Percentiles rank a stretch among this genome's conserved stretches.
These are phyloP conservation scores for Parotia lawesii DNA, from an alignment of 2,113 vertebrate genomes.

Conservation along the genomic window DNA sequence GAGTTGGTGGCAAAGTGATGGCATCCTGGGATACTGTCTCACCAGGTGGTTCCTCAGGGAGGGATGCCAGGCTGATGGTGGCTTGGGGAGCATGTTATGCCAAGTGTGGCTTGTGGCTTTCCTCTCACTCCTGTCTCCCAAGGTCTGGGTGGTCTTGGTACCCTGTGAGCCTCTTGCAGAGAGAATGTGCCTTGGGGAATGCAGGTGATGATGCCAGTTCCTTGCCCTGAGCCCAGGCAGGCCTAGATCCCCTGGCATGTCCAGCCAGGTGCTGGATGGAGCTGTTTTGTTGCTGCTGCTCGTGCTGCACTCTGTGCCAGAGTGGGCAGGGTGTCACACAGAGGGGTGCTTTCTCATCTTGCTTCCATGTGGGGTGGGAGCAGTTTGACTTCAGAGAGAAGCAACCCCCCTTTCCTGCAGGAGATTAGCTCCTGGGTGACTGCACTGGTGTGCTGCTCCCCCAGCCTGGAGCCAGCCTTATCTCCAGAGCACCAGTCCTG, in stretches of 20 bases:
- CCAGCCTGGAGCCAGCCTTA: background rate
- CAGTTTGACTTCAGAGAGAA: background rate
- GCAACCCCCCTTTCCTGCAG: background rate
- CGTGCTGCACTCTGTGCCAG: background rate
- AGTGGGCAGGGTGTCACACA: background rate
- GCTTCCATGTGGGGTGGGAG: background rate
- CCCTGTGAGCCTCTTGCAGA: background rate
- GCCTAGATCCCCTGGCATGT: background rate
- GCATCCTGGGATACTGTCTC: background rate
- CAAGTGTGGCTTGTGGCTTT: background rate
- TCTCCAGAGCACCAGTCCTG: conserved; percentile 20
- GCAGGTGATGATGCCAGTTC: background rate
- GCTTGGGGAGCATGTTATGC: background rate
- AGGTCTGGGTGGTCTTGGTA: background rate
- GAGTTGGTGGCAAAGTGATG: background rate
- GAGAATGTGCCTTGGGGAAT: background rate
- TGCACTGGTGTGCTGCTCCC: background rate
- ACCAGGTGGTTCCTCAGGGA: background rate
- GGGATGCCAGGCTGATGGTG: background rate
- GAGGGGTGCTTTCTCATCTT: background rate
- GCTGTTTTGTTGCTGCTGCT: background rate
- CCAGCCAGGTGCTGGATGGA: background rate
- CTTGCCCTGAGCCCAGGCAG: background rate
- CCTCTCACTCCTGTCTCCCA: background rate
- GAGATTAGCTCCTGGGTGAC: background rate